These are phyloP conservation scores for Erebia ligea DNA, from an alignment of 2,888 invertebrate species.

Conservation along the genomic window DNA sequence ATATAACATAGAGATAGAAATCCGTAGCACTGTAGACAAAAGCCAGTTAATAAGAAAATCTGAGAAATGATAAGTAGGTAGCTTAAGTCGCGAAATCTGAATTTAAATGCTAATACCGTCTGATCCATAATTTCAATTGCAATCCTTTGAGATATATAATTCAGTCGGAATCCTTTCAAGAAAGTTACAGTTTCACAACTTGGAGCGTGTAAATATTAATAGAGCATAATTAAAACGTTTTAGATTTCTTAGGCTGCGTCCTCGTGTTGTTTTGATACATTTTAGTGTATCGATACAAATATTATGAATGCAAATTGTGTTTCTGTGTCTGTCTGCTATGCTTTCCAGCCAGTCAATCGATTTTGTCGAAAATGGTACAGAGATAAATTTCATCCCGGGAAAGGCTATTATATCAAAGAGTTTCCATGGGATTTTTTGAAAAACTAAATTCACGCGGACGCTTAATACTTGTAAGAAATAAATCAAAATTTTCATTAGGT, in stretches of 20 bases:
- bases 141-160: slow-evolving; percentile 75
- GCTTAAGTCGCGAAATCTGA: slow-evolving; percentile 70
- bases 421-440: no score
- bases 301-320: no score
- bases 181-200: slow-evolving; percentile 63
- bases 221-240: slow-evolving; percentile 34
- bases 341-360: no score
- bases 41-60: slow-evolving; percentile 32
- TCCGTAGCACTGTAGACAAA: not conserved
- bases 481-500: no score
- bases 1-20: not conserved
- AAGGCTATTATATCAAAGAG: no score
- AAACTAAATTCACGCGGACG: no score
- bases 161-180: slow-evolving; percentile 70
- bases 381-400: no score
- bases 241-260: not conserved
- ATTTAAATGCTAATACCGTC: slow-evolving; percentile 77
- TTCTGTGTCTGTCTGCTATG: no score
- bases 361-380: no score
- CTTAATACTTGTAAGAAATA: no score
- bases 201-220: slow-evolving; percentile 57
- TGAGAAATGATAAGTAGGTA: slow-evolving; percentile 61
- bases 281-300: not conserved
- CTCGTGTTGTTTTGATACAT: not conserved
- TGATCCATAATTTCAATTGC: slow-evolving; percentile 77